Evolutionary conservation across 2,113 vertebrate species (phyloP), one percentile per base, ranked within the genome.

Genomic region (Phrynosoma blainvillii): DNA sequence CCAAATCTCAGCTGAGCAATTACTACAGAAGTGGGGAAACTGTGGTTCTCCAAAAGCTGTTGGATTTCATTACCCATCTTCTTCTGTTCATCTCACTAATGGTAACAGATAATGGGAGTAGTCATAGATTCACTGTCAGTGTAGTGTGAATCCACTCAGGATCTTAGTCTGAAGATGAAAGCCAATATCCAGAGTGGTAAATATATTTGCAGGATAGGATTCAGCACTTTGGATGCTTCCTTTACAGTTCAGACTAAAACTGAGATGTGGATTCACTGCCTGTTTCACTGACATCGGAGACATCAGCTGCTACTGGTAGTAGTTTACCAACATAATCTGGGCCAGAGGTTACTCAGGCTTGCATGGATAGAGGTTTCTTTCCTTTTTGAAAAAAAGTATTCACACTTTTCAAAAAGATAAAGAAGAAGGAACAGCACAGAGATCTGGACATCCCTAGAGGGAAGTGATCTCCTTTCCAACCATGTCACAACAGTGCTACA

Each of bases 401-500:
- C 70, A 84, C 8, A 66, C 59, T 78, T 25, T 40, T 16, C 23
- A 78, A 10, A 87, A 75, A 32, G 27, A 2, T 25, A 1, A 56
- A 73, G 18, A 71, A 71, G 68, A 30, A 71, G 13, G 3, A 30
- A 21, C 85, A 85, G 0, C 56, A 30, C 21, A 18, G 9, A 88
- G 20, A 84, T 42, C 3, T 77, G 2, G 9, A 40, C 71, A 14
- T 56, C 1, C 11, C 56, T 20, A 56, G 21, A 85, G 5, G 42
- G 18, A 82, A 82, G n/a, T 25, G 47, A 84, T 89, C 40, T 88
- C n/a, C 9, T 84, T 89, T 90, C 47, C 25, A 81, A 20, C 47
- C 79, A 66, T 80, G 75, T 70, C 85, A 89, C 71, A 87, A 3
- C 21, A 10, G 10, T 12, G 40, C 10, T 12, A 32, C 7, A 75